A percentile compares a stretch with the other conserved stretches of the same genome.
Conservation (phyloP, 2,113 vertebrate species). For the Elgaria multicarinata region DNA sequence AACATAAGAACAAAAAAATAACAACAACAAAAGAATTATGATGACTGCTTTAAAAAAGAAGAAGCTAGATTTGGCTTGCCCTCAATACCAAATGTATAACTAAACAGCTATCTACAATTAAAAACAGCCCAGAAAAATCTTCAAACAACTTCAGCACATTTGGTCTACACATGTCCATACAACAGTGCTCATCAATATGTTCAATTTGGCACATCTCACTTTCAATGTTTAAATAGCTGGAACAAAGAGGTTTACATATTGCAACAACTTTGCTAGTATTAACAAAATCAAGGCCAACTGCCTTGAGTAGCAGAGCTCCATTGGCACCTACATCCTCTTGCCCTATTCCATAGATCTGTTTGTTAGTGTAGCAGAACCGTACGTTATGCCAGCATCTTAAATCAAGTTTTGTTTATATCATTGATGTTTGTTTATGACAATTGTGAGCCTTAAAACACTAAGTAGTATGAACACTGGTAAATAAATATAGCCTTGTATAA, state of each 20-base stretch:
- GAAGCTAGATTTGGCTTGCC: slow-evolving; percentile 26
- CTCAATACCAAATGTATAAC: slow-evolving; percentile 1
- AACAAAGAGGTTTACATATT: neutral
- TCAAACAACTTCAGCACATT: slow-evolving; percentile 28
- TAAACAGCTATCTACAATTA: neutral
- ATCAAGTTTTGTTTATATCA: neutral
- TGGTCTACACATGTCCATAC: neutral
- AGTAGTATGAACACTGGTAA: neutral
- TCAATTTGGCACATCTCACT: neutral
- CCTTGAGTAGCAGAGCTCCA: neutral
- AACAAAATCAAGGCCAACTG: neutral
- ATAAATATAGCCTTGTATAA: neutral
- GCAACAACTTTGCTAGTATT: slow-evolving; percentile 2
- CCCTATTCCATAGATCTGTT: neutral
- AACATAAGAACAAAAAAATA: neutral
- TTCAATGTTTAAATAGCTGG: slow-evolving; percentile 7
- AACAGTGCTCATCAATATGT: slow-evolving; percentile 14
- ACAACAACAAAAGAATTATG: neutral
- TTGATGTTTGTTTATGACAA: neutral
- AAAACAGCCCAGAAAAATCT: neutral
- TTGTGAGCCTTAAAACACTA: neutral
- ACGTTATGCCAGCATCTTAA: neutral
- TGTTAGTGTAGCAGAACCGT: neutral
- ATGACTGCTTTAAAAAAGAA: neutral
- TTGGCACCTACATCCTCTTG: neutral